A percentile compares a stretch with the other conserved stretches of the same genome.
Evolutionary conservation across 1,140 invertebrate genomes (phyloP).

Genomic region (Trichonephila inaurata): DNA sequence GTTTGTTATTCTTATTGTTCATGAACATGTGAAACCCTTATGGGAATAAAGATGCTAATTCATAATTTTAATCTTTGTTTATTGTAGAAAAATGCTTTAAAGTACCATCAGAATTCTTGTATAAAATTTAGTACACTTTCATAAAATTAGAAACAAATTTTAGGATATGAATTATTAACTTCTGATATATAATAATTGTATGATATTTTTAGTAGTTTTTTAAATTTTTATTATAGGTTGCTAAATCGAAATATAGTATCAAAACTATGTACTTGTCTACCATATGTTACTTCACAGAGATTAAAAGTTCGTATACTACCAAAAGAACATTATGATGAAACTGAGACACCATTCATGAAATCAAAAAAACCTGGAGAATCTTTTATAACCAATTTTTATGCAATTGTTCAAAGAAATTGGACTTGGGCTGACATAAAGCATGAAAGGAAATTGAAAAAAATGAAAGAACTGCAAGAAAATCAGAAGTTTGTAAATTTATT

Average conservation of each 20-base stretch:
- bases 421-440: not conserved
- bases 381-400: constrained; percentile 33
- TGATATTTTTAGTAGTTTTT: too few relatives aligned
- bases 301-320: constrained; percentile 44
- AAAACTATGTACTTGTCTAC: not conserved
- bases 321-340: not conserved
- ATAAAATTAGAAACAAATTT: too few relatives aligned
- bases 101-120: too few relatives aligned
- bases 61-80: too few relatives aligned
- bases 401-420: constrained; percentile 34
- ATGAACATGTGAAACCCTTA: too few relatives aligned
- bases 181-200: too few relatives aligned
- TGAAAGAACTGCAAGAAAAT: not conserved
- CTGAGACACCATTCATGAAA: constrained; percentile 18
- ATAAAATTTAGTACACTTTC: too few relatives aligned
- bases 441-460: not conserved
- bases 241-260: not conserved
- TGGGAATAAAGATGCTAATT: too few relatives aligned
- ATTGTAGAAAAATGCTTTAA: too few relatives aligned
- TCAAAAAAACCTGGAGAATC: not conserved
- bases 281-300: not conserved
- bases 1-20: too few relatives aligned
- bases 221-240: not conserved
- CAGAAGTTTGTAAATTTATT: constrained; percentile 12
- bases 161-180: too few relatives aligned